Conservation (phyloP, 2,113 vertebrate species). For the Pipa parva region DNA sequence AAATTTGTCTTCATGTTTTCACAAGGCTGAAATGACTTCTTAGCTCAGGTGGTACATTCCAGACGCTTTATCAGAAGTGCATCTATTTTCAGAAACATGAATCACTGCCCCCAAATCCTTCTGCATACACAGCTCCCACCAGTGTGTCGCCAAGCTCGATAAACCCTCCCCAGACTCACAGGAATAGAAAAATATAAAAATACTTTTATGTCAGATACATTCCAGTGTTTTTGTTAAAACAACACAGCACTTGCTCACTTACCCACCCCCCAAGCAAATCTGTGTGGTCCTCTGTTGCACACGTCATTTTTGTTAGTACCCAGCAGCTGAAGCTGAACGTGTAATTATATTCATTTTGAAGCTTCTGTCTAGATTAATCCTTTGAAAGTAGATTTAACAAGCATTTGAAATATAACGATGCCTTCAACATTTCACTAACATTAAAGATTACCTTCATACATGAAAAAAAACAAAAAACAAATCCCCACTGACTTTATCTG, state of each 20-base stretch:
- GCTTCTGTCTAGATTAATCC: constrained; percentile 69
- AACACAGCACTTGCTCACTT: constrained; percentile 22
- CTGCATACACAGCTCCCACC: neutral
- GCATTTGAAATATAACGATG: constrained; percentile 62
- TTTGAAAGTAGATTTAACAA: constrained; percentile 71
- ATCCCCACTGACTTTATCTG: constrained; percentile 66
- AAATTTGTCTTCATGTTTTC: constrained; percentile 26
- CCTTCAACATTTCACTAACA: constrained; percentile 67
- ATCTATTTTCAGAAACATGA: constrained; percentile 15
- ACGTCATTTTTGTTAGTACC: constrained; percentile 54
- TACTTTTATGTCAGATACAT: constrained; percentile 30
- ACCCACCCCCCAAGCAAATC: constrained; percentile 29
- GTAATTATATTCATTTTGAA: constrained; percentile 70
- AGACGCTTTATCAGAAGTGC: constrained; percentile 22
- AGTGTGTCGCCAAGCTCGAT: constrained; percentile 30
- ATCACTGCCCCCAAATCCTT: constrained; percentile 15
- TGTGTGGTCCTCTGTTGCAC: constrained; percentile 54
- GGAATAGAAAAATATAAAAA: constrained; percentile 40
- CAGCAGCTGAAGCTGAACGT: constrained; percentile 55
- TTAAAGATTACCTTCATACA: constrained; percentile 76
- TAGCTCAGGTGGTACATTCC: constrained; percentile 46
- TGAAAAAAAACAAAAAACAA: constrained; percentile 61
- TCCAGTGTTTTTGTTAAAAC: neutral
- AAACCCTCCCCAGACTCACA: constrained; percentile 12
- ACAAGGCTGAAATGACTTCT: constrained; percentile 14